phyloP scores from a whole-genome alignment of 2,797 vertebrate genomes.

The Uromys caudimaculatus region DNA sequence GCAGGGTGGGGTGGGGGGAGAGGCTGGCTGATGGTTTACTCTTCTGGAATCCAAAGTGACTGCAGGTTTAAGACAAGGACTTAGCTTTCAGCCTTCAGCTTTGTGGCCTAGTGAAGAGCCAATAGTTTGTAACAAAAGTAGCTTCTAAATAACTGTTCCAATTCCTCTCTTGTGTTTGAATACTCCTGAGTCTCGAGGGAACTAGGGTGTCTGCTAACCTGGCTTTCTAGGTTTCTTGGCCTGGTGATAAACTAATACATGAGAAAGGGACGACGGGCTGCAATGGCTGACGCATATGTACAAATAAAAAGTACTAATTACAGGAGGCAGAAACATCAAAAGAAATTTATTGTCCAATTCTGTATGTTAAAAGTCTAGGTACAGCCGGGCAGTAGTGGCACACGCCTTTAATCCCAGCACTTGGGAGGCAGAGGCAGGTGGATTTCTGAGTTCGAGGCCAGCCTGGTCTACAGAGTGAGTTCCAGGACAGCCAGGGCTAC shows the following conservation, averaged over 20 bases:
- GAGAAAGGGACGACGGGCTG: no score
- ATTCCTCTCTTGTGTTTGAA: background rate
- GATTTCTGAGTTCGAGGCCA: background rate
- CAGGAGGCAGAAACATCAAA: background rate
- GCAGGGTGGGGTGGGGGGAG: rapidly evolving
- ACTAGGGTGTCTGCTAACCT: background rate
- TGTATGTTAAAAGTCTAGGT: background rate
- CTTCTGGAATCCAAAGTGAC: background rate
- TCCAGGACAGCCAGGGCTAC: no score
- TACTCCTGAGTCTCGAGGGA: background rate
- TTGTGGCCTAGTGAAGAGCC: background rate
- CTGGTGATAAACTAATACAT: background rate
- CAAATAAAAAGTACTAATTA: background rate
- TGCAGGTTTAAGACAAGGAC: background rate
- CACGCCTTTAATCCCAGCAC: background rate
- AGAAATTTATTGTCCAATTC: background rate
- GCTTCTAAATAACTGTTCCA: background rate
- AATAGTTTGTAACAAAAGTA: background rate
- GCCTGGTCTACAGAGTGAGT: background rate
- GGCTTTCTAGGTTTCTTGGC: background rate
- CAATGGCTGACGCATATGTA: background rate
- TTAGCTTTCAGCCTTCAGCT: background rate
- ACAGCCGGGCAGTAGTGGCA: background rate
- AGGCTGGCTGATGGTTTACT: background rate
- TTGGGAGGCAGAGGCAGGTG: background rate